phyloP scores from a whole-genome alignment of 1,140 invertebrate species.

The Scaptodrosophila lebanonensis region DNA sequence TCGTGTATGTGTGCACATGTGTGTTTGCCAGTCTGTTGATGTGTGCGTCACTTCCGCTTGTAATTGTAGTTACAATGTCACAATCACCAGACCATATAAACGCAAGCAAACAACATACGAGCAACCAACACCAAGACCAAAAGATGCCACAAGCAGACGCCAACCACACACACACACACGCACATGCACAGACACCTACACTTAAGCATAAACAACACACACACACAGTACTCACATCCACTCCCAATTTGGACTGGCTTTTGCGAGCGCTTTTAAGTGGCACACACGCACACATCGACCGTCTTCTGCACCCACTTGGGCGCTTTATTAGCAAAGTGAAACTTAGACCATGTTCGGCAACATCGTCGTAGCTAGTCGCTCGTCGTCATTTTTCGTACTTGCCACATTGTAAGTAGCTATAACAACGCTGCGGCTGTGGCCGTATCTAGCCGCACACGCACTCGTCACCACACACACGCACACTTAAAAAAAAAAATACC shows the following conservation, averaged over 20 bases:
- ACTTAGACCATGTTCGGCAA: conserved; percentile 39
- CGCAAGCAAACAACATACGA: conserved; percentile 37
- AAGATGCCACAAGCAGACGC: conserved; percentile 13
- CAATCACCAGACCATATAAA: conserved; percentile 74
- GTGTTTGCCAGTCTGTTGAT: conserved; percentile 51
- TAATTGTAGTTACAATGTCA: conserved; percentile 76
- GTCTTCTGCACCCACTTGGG: conserved; percentile 45
- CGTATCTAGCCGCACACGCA: too few relatives aligned
- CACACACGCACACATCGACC: conserved; percentile 42
- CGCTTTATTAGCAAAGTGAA: conserved; percentile 57
- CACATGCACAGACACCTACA: conserved; percentile 6
- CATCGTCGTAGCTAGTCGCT: conserved; percentile 12
- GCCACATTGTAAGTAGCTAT: conserved; percentile 60
- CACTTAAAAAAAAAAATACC: conserved; percentile 6
- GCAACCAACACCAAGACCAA: conserved; percentile 10
- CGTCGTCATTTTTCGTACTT: conserved; percentile 25
- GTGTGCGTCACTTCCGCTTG: conserved; percentile 71
- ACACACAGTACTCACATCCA: not conserved
- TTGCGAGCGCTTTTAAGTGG: conserved; percentile 68
- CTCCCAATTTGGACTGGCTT: conserved; percentile 20
- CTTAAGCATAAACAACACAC: not conserved
- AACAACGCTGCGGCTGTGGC: too few relatives aligned
- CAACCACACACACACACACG: conserved; percentile 29
- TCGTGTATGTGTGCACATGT: conserved; percentile 5
- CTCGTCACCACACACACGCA: conserved; percentile 7